These are phyloP conservation scores for Potamarius usumacintae DNA, from an alignment of 2,113 vertebrate genomes.

Conservation along the genomic window DNA sequence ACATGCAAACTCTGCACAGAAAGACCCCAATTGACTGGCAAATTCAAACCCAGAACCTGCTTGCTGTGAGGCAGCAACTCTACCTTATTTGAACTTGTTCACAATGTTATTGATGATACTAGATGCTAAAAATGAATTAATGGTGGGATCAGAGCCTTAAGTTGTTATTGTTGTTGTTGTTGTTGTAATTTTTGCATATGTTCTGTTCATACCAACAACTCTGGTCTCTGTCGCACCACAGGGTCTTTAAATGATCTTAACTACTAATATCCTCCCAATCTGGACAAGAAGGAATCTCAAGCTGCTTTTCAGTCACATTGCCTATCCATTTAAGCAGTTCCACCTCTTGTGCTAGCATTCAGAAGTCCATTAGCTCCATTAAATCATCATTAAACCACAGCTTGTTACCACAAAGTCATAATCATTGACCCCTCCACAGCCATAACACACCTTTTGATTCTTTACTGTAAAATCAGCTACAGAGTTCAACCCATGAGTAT, in stretches of 20 bases:
- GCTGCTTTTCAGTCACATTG: too few relatives aligned
- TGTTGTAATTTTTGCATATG: too few relatives aligned
- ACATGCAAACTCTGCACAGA: background rate
- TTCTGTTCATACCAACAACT: too few relatives aligned
- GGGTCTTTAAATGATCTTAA: too few relatives aligned
- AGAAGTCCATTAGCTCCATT: background rate
- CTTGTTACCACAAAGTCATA: background rate
- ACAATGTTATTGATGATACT: background rate
- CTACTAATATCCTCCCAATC: background rate
- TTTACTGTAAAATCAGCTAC: background rate
- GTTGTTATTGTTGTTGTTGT: too few relatives aligned
- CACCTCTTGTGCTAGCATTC: too few relatives aligned
- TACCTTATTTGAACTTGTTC: background rate
- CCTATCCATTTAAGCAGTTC: too few relatives aligned
- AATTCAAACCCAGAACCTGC: background rate
- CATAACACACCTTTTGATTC: background rate
- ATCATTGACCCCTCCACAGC: background rate
- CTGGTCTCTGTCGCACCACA: too few relatives aligned
- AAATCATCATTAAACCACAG: background rate
- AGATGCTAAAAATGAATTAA: background rate
- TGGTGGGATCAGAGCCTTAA: background rate
- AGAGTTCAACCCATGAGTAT: background rate
- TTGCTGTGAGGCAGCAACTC: background rate
- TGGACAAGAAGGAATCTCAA: background rate
- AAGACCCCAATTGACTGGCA: background rate